Evolutionary conservation across 2,797 vertebrate species (phyloP), one percentile per base, ranked within the genome.

Genomic region (Anguilla marmorata): DNA sequence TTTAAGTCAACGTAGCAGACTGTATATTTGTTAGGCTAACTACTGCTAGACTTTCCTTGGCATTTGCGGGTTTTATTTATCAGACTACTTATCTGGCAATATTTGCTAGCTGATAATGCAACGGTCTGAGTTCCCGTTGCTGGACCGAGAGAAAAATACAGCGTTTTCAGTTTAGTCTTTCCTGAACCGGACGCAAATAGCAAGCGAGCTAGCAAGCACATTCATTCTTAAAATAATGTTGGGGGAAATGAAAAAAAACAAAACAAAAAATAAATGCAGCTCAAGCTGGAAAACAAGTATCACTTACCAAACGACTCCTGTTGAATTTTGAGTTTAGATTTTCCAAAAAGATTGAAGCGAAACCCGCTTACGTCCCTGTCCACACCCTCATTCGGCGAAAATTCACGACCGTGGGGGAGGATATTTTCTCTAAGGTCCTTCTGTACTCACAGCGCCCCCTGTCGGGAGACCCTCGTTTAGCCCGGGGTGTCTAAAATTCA

Each of bases 321-420:
- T 69, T 54, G 21, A 30, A 58, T 7, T 37, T 33, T 54, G 7
- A 56, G 63, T 86, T 14, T 12, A 19, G 45, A 50, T 21, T 27
- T 58, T 86, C 92, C 24, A 74, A 4, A 56, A 33, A 85, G 86
- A 91, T 30, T 91, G 88, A 87, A 88, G 54, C 54, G 27, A 63
- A 74, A 37, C 92, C 86, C 24, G 85, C 82, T 0, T 74, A 85
- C 82, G 88, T 88, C 87, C 76, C 82, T 85, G 93, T 95, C 95
- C 95, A 95, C 95, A 94, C 94, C 95, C 95, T 95, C 94, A 24
- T 60, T 84, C 79, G 56, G 74, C 54, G 84, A 76, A 85, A 80
- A 27, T 21, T 88, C 87, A 90, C 48, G 72, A 12, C 84, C 88
- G 86, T 84, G 16, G n/a, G 79, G 37, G 21, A 50, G 84, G 69